These are phyloP conservation scores for Callocephalon fimbriatum DNA, from an alignment of 2,113 vertebrate genomes.

Conservation along the genomic window DNA sequence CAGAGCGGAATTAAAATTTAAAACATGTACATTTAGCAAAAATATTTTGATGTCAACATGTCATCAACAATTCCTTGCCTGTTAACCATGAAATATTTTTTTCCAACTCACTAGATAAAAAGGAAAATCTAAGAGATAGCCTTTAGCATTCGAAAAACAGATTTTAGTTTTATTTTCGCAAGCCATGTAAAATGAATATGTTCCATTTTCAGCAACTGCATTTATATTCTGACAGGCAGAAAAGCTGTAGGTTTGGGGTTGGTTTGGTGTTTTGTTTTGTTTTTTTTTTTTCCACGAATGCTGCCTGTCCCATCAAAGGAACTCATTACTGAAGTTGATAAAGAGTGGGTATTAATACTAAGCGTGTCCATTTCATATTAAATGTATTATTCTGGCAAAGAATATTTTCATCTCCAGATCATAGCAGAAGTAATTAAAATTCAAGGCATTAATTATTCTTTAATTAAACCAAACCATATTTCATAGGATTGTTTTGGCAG, in stretches of 20 bases:
- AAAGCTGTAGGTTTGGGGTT: background rate
- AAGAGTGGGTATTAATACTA: constrained; percentile 10
- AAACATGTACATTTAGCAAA: background rate
- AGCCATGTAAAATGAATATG: background rate
- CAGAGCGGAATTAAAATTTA: background rate
- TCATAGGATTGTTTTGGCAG: constrained; percentile 31
- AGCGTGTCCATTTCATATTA: background rate
- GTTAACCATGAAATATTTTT: background rate
- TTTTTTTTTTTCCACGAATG: background rate
- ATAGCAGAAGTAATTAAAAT: constrained; percentile 54
- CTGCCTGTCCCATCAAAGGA: constrained; percentile 32
- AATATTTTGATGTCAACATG: constrained; percentile 9
- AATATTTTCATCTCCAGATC: constrained; percentile 52
- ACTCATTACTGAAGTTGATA: constrained; percentile 28
- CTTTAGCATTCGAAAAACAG: background rate
- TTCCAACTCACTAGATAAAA: constrained; percentile 12
- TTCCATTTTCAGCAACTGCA: background rate
- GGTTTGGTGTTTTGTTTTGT: too few relatives aligned
- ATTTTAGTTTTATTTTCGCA: background rate
- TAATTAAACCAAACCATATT: constrained; percentile 35
- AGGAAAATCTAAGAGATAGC: background rate
- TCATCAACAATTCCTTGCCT: background rate
- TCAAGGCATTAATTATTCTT: constrained; percentile 40
- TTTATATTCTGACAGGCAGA: background rate
- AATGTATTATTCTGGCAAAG: constrained; percentile 10